Base-by-base conservation (phyloP, 1,140 invertebrate species). In the Goniozus legneri region DNA sequence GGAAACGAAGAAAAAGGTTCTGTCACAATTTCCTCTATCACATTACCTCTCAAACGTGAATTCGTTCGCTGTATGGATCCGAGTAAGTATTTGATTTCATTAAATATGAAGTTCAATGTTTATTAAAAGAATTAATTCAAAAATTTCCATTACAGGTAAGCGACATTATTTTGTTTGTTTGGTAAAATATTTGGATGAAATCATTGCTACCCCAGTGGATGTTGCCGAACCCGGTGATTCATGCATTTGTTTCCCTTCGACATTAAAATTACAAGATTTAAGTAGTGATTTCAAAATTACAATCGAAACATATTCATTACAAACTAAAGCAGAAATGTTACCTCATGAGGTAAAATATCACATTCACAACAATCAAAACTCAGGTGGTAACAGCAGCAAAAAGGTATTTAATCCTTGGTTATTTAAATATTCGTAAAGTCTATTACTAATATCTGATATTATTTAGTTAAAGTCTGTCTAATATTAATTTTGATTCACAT, bases 271-370 rank as follows among this genome's bases (percentile, higher is more conserved):
- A 46, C 82, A 86, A 43, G 83, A 90, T 56, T 83, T 95, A 32
- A 84, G 84, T 52, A 84, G 85, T 34, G 88, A 92, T 67, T 95
- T 95, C 65, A 86, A 87, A 65, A 80, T 93, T 2, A 86, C 83
- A 0, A 72, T 95, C 24, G 92, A 95, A 75, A 83, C 95, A 37
- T 96, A 93, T 70, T 83, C 84, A 1, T 74, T 91, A 49, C 82
- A 89, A 74, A 88, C 87, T 0, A 82, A 84, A 27, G 84, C 85
- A 34, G 88, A 91, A 73, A 71, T 84, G 51, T 61, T 91, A 16
- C 83, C 87, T 0, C 88, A 90, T 55, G 85, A 91, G 59, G 80
- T 88, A n/a, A 92, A 91, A 76, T 90, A 89, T 74, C 86, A 88
- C 60, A 91, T 90, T 47, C 76, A 77, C 31, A 74, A 68, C 35